These are phyloP conservation scores for Ciconia nigra DNA, from an alignment of 2,797 vertebrate genomes.

Conservation along the genomic window DNA sequence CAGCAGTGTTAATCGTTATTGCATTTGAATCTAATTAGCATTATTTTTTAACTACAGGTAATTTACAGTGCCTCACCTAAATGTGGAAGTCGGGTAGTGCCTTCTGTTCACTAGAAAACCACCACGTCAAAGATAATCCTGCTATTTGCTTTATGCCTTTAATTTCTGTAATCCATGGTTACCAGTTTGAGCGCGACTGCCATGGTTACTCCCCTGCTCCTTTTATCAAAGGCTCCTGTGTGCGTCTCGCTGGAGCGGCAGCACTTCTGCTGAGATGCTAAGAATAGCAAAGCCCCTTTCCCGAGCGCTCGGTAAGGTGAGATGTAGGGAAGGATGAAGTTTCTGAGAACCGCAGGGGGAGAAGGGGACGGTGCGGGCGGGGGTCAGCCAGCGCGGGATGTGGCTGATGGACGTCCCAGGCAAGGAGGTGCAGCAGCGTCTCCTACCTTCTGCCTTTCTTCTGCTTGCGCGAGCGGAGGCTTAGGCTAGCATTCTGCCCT, in stretches of 20 bases:
- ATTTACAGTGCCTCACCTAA: constrained; percentile 26
- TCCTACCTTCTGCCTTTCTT: background rate
- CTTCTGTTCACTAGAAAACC: background rate
- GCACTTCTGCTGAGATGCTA: background rate
- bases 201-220: constrained; percentile 21
- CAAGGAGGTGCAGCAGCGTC: background rate
- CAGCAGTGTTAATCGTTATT: constrained; percentile 5
- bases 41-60: constrained; percentile 50
- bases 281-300: background rate
- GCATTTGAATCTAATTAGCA: constrained; percentile 37
- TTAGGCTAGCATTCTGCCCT: no score
- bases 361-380: background rate
- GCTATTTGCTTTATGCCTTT: background rate
- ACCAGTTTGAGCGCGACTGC: background rate
- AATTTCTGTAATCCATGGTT: background rate
- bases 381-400: rapidly evolving
- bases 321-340: background rate
- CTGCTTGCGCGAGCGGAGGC: background rate
- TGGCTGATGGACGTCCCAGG: rapidly evolving
- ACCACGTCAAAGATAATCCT: background rate
- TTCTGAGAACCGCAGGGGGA: background rate
- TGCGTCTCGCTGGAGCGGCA: background rate
- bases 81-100: background rate
- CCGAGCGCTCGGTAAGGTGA: background rate
- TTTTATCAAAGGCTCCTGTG: background rate